Conservation (phyloP, 2,888 invertebrate species). For the Cistogaster globosa region DNA sequence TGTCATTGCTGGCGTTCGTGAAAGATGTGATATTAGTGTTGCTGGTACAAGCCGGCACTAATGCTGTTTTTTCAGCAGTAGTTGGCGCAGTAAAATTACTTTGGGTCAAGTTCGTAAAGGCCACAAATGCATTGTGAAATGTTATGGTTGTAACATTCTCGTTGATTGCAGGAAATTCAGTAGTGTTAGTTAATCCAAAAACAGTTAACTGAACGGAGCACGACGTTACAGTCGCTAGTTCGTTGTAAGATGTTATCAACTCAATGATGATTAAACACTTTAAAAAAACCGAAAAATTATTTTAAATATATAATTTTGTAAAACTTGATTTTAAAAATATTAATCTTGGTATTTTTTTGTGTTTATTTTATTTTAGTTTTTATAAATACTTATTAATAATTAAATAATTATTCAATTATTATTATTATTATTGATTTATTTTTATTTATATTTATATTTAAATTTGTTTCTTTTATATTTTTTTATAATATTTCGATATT, state of each 20-base stretch:
- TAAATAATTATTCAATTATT: too few species aligned
- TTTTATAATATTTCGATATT: too few species aligned
- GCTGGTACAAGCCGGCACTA: neutral
- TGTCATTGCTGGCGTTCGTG: neutral
- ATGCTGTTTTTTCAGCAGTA: neutral
- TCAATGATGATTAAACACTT: neutral
- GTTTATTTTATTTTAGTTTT: too few species aligned
- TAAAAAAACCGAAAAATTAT: neutral
- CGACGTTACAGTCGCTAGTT: neutral
- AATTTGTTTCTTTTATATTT: neutral
- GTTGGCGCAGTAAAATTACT: constrained; percentile 58
- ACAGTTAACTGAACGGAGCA: neutral
- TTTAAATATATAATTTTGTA: neutral
- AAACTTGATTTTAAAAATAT: too few species aligned
- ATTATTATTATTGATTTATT: too few species aligned
- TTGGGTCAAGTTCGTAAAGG: constrained; percentile 53
- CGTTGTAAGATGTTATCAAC: neutral
- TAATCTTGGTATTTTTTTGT: too few species aligned
- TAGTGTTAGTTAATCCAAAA: neutral
- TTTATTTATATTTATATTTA: too few species aligned
- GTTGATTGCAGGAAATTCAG: neutral
- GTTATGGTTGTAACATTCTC: constrained; percentile 41
- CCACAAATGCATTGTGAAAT: constrained; percentile 41
- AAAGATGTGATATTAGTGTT: neutral
- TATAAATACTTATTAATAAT: too few species aligned